Evolutionary conservation across 2,888 invertebrate species (phyloP).

Genomic region (Thumatha senex): DNA sequence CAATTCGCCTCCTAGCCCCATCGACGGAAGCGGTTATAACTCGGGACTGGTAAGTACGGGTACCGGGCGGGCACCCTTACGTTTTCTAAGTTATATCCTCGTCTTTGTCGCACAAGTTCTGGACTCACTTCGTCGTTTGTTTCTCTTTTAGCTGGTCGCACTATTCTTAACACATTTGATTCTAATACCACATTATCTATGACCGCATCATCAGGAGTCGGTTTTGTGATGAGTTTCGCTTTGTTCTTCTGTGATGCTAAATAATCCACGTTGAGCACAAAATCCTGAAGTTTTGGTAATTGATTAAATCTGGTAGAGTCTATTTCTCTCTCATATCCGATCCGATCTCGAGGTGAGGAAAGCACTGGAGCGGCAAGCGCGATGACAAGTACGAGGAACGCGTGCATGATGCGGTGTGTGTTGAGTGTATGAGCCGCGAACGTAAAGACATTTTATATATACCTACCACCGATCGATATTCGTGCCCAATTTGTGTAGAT

Average conservation of each 20-base stretch:
- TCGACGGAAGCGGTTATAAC: slow-evolving; percentile 71
- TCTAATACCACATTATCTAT: slow-evolving; percentile 74
- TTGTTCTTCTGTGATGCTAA: slow-evolving; percentile 64
- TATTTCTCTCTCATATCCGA: slow-evolving; percentile 75
- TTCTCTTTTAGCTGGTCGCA: slow-evolving; percentile 57
- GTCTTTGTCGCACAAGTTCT: slow-evolving; percentile 64
- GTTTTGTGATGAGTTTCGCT: slow-evolving; percentile 70
- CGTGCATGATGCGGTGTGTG: slow-evolving; percentile 77
- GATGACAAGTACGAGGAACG: slow-evolving; percentile 68
- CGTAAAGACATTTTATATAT: slow-evolving; percentile 76
- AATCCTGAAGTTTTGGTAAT: slow-evolving; percentile 63
- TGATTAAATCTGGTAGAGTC: slow-evolving; percentile 62
- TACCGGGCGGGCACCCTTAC: slow-evolving; percentile 77
- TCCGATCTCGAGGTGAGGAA: slow-evolving; percentile 56
- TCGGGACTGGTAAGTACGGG: slow-evolving; percentile 73
- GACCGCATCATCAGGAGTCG: slow-evolving; percentile 63
- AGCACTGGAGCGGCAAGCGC: slow-evolving; percentile 58
- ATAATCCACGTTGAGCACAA: slow-evolving; percentile 61
- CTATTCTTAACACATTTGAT: slow-evolving; percentile 70
- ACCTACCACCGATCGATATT: slow-evolving; percentile 74
- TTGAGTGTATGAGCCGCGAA: slow-evolving; percentile 78
- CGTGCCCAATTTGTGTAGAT: slow-evolving; percentile 74
- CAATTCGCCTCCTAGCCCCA: slow-evolving; percentile 69
- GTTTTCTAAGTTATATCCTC: slow-evolving; percentile 79
- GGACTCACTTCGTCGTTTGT: slow-evolving; percentile 44